Evolutionary conservation across 2,113 vertebrate genomes (phyloP).

Genomic region (Stegostoma tigrinum): DNA sequence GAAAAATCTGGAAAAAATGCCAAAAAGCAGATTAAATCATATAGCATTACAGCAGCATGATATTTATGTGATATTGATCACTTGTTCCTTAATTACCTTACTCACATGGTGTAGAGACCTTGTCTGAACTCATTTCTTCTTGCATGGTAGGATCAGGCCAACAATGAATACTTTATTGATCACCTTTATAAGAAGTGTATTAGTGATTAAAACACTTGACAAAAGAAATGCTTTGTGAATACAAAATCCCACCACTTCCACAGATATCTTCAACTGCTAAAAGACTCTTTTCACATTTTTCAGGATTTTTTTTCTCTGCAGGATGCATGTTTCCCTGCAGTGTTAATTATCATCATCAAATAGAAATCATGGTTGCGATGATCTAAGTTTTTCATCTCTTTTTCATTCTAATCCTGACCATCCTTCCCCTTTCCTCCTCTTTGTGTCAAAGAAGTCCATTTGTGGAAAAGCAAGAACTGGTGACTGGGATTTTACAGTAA

Average conservation of each 20-base stretch:
- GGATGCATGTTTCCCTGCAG: not conserved
- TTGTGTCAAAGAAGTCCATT: not conserved
- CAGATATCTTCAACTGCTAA: not conserved
- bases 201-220: slow-evolving; percentile 21
- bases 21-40: slow-evolving; percentile 19
- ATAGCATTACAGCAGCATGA: not conserved
- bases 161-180: slow-evolving; percentile 60
- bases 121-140: slow-evolving; percentile 57
- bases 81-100: slow-evolving; percentile 55
- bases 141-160: slow-evolving; percentile 54
- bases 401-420: not conserved
- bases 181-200: slow-evolving; percentile 47
- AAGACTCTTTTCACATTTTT: not conserved
- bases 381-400: not conserved
- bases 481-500: not conserved
- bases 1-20: not conserved
- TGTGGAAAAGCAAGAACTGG: not conserved
- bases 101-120: slow-evolving; percentile 51
- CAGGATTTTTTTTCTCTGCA: not conserved
- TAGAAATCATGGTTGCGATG: not conserved
- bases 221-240: slow-evolving; percentile 9
- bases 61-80: slow-evolving; percentile 37
- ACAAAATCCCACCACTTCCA: not conserved
- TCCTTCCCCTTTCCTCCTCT: too few relatives aligned
- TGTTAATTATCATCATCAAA: too few relatives aligned